Conservation (phyloP, 2,888 invertebrate species). For the Phanerotoma sp. region DNA sequence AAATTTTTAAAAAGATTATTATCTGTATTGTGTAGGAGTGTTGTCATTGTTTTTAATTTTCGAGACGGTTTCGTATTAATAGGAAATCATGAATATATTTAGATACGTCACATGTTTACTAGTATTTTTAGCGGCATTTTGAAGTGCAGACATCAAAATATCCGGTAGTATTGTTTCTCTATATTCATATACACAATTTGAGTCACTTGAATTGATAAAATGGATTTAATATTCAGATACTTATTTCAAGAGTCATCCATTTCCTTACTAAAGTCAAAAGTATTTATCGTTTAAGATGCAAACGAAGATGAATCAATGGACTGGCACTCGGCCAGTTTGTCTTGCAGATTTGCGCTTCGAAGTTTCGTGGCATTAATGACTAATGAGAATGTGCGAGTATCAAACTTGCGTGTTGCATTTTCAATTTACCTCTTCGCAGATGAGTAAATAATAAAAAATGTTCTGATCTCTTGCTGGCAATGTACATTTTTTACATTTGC, state of each 20-base stretch:
- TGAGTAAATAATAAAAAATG: conserved; percentile 11
- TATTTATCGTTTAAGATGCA: conserved; percentile 3
- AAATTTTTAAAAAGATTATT: too few species aligned
- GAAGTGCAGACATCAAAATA: too few species aligned
- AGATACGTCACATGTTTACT: too few species aligned
- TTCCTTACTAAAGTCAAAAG: neutral
- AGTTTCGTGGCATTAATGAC: conserved; percentile 9
- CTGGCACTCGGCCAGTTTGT: conserved; percentile 2
- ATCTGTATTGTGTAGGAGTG: too few species aligned
- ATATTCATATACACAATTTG: conserved; percentile 1
- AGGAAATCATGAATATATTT: too few species aligned
- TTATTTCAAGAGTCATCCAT: conserved; percentile 3
- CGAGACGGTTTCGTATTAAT: too few species aligned
- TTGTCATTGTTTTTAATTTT: too few species aligned
- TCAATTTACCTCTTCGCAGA: neutral
- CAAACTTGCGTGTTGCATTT: conserved; percentile 4
- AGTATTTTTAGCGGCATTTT: too few species aligned
- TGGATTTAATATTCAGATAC: neutral
- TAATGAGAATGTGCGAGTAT: conserved; percentile 9
- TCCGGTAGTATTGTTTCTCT: conserved; percentile 3
- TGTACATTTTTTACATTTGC: too few species aligned
- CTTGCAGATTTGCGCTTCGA: neutral
- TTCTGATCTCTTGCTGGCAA: too few species aligned
- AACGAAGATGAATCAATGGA: conserved; percentile 17
- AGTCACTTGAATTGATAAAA: conserved; percentile 5